Conservation (phyloP, 2,888 invertebrate genomes). For the Callosobruchus maculatus region DNA sequence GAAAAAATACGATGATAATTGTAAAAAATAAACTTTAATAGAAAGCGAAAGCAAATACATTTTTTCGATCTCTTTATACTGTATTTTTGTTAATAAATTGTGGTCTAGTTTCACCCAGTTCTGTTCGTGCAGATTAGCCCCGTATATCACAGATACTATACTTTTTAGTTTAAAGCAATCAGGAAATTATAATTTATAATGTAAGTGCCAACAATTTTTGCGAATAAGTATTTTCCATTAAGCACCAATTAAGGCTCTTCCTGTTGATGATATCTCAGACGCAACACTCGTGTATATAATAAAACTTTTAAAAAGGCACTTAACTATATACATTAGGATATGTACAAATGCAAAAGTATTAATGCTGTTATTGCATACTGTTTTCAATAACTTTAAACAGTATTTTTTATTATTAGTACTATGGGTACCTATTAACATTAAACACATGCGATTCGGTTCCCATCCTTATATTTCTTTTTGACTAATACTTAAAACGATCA, state of each 20-base stretch:
- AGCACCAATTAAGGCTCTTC: background rate
- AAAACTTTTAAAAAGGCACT: constrained; percentile 41
- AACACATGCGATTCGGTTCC: background rate
- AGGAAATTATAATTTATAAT: background rate
- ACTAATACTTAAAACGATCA: background rate
- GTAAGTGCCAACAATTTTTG: background rate
- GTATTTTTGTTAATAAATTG: too few relatives aligned
- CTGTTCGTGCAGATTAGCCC: too few relatives aligned
- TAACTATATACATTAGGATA: constrained; percentile 31
- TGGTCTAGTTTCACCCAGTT: too few relatives aligned
- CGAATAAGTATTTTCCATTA: background rate
- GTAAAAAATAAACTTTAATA: too few relatives aligned
- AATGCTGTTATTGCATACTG: background rate
- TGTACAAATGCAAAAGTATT: background rate
- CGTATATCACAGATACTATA: too few relatives aligned
- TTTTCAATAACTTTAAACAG: background rate
- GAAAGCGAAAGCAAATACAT: too few relatives aligned
- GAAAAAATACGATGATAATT: too few relatives aligned
- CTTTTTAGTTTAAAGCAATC: too few relatives aligned
- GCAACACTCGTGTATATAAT: constrained; percentile 7
- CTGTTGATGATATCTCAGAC: background rate
- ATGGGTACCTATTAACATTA: background rate
- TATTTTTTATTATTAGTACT: background rate
- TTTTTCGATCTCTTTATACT: too few relatives aligned
- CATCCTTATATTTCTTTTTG: background rate